Percentiles rank a stretch among this genome's conserved stretches.
These are phyloP conservation scores for Dimorphilus gyrociliatus DNA, from an alignment of 2,888 invertebrate genomes.

Conservation along the genomic window DNA sequence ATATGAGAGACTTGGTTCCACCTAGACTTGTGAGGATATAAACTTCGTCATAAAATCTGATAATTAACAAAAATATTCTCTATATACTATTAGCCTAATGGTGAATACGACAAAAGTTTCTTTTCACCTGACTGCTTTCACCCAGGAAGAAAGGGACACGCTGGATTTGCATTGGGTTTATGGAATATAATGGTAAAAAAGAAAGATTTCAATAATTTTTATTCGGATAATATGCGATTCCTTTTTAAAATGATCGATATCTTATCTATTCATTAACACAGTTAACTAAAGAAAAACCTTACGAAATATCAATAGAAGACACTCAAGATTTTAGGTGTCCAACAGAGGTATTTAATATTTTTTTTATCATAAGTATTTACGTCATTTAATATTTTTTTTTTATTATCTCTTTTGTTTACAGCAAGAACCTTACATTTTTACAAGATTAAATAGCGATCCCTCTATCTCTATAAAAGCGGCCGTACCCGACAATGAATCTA, in stretches of 20 bases:
- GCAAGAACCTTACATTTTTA: conserved; percentile 6
- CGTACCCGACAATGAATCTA: no score
- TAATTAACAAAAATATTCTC: neutral
- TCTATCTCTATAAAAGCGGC: no score
- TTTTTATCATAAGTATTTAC: conserved; percentile 3
- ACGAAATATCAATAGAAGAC: no score
- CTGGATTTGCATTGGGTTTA: conserved; percentile 20
- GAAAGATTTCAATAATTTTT: neutral
- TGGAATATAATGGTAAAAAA: conserved; percentile 29
- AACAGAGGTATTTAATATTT: conserved; percentile 2
- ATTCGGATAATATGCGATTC: no score
- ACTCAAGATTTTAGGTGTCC: no score
- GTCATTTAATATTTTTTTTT: neutral
- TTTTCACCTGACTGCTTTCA: conserved; percentile 35
- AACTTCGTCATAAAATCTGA: neutral
- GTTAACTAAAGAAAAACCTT: no score
- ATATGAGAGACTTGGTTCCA: conserved; percentile 17
- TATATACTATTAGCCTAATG: conserved; percentile 6
- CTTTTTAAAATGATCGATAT: no score
- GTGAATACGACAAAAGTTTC: conserved; percentile 18
- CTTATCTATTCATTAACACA: no score
- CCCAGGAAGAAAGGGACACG: conserved; percentile 22
- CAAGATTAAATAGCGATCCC: conserved; percentile 5
- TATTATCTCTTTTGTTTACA: conserved; percentile 3
- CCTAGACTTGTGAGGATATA: conserved; percentile 15